Base-by-base conservation (phyloP, 2,113 vertebrate species). In the Phylloscopus trochilus region DNA sequence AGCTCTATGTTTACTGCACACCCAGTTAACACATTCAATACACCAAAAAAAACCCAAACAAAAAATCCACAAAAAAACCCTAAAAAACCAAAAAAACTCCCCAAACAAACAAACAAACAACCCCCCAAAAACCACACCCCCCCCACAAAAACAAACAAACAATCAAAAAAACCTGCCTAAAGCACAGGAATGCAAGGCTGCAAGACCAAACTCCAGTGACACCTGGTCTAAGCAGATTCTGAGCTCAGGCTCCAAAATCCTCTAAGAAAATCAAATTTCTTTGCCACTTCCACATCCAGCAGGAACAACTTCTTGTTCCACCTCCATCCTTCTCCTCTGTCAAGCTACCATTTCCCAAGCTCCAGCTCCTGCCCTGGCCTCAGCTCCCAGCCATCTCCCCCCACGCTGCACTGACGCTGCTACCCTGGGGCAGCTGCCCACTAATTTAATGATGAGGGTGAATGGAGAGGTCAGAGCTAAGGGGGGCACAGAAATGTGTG, bases 351-450 rank as follows among this genome's bases (percentile, higher is more conserved):
- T 15, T 59, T 68, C 58, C 18, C 73, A 64, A 3, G 12, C 47
- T 46, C 47, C 35, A 9, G 23, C 19, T 95, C 39, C 35, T 83
- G 53, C 44, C 53, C 3, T 28, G 63, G 41, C 31, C 55, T 83
- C 79, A 13, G 27, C 77, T 46, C 47, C 20, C 52, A 92, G 31
- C 19, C 83, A 24, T 31, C 33, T 74, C 46, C 43, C 44, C 35
- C 12, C 1, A 15, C 1, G 0, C 43, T 8, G 24, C 37, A n/a
- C 2, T 2, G 17, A 30, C 0, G 0, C 8, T 22, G 68, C 16
- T 77, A 10, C 30, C 60, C 82, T 9, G 39, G 37, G 67, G 78
- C 85, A 51, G 74, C 33, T 84, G 73, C 47, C 74, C 64, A 27
- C 69, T 70, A 15, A 63, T 67, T 67, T 52, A 84, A 47, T 24